Conservation (phyloP, 2,888 invertebrate genomes). For the Malthinus flaveolus region DNA sequence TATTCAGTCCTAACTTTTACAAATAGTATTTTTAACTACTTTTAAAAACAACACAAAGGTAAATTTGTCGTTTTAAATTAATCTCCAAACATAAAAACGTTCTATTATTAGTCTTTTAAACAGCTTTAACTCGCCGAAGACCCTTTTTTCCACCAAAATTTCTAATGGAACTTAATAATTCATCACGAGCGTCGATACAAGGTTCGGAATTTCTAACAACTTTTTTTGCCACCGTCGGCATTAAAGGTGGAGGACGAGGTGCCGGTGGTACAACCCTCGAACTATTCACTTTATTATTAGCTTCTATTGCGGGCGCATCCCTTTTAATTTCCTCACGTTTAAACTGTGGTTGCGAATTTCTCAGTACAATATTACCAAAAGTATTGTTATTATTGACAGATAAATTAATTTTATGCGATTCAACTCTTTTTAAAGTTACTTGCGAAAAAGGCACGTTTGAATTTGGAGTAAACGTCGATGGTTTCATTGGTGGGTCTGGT, state of each 20-base stretch:
- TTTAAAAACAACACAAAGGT: too few relatives aligned
- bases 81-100: background rate
- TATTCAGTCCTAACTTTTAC: background rate
- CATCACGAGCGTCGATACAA: conserved; percentile 63
- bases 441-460: conserved; percentile 54
- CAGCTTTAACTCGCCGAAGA: conserved; percentile 44
- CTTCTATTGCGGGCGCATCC: conserved; percentile 13
- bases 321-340: conserved; percentile 11
- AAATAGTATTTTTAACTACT: background rate
- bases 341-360: conserved; percentile 26
- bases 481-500: conserved; percentile 13
- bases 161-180: conserved; percentile 71
- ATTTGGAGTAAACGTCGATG: conserved; percentile 27
- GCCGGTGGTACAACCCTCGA: conserved; percentile 9
- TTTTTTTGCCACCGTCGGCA: conserved; percentile 42
- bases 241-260: conserved; percentile 49
- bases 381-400: conserved; percentile 16
- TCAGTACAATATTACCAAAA: conserved; percentile 34
- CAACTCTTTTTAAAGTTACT: conserved; percentile 56
- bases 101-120: conserved; percentile 22
- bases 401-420: conserved; percentile 43
- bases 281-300: background rate
- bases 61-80: background rate
- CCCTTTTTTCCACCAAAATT: conserved; percentile 63
- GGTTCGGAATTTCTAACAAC: conserved; percentile 28